These are phyloP conservation scores for Campylomormyrus numenius DNA, from an alignment of 2,113 vertebrate species.

Conservation along the genomic window DNA sequence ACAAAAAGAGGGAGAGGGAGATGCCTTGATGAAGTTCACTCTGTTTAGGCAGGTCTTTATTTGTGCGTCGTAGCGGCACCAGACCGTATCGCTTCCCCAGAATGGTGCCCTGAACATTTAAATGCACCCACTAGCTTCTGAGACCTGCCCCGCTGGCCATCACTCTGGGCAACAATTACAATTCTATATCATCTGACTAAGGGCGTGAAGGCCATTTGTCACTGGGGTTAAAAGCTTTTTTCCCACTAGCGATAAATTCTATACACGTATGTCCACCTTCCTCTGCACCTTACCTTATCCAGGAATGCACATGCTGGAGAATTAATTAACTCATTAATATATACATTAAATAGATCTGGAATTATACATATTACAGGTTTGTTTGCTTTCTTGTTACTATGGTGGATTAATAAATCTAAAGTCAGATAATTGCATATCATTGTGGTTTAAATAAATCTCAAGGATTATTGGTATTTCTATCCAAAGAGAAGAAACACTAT, in stretches of 20 bases:
- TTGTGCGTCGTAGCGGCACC: not conserved
- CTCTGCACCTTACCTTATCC: not conserved
- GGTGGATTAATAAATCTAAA: not conserved
- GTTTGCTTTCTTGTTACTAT: not conserved
- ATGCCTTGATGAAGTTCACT: not conserved
- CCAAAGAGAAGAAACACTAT: not conserved
- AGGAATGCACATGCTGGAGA: not conserved
- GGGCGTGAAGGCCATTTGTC: not conserved
- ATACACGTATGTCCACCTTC: not conserved
- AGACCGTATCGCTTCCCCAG: not conserved
- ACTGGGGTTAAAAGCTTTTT: not conserved
- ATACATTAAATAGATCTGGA: not conserved
- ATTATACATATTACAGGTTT: not conserved
- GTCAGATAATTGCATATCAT: not conserved
- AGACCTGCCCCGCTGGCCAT: not conserved
- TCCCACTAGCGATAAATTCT: not conserved
- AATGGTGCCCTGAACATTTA: not conserved
- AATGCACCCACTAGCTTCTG: not conserved
- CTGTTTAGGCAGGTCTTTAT: not conserved
- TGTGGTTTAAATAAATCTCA: not conserved
- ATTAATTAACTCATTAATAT: not conserved
- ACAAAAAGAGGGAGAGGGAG: not conserved
- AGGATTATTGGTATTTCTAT: not conserved
- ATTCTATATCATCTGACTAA: not conserved
- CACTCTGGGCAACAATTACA: not conserved